These are phyloP conservation scores for Lutjanus erythropterus DNA, from an alignment of 2,113 vertebrate genomes.

Conservation along the genomic window DNA sequence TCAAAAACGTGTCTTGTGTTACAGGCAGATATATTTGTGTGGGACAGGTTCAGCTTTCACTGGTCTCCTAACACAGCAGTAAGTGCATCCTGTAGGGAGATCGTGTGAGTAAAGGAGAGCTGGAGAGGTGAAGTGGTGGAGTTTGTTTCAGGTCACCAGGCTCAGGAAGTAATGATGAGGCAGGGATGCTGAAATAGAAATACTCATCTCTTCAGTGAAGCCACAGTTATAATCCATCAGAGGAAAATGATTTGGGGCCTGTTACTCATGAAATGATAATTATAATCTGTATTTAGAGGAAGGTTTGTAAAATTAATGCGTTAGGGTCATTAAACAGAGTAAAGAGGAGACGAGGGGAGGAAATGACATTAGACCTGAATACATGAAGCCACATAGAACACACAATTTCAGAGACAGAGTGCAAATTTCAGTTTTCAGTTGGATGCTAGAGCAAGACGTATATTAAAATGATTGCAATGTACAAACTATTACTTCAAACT, in stretches of 20 bases:
- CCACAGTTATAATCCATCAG: background rate
- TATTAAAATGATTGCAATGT: too few species aligned
- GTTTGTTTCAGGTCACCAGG: background rate
- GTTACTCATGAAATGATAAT: background rate
- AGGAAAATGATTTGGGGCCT: background rate
- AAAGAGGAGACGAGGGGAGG: background rate
- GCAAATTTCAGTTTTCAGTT: too few species aligned
- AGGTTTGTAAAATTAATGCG: background rate
- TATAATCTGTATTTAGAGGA: conserved; percentile 9
- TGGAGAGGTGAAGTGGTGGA: background rate
- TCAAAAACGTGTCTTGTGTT: background rate
- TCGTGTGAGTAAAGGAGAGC: background rate
- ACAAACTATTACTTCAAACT: too few species aligned
- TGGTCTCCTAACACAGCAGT: background rate
- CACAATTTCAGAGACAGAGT: too few species aligned
- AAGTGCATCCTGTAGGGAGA: background rate
- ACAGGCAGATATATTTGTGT: background rate
- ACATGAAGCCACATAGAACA: background rate
- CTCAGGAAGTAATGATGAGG: background rate
- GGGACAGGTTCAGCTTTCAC: background rate
- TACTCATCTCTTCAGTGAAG: background rate
- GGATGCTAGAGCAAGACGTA: too few species aligned
- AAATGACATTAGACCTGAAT: background rate
- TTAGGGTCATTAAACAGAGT: background rate
- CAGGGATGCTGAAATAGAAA: conserved; percentile 2